Conservation (phyloP, 2,797 vertebrate genomes). For the Atherinosoma microstoma region DNA sequence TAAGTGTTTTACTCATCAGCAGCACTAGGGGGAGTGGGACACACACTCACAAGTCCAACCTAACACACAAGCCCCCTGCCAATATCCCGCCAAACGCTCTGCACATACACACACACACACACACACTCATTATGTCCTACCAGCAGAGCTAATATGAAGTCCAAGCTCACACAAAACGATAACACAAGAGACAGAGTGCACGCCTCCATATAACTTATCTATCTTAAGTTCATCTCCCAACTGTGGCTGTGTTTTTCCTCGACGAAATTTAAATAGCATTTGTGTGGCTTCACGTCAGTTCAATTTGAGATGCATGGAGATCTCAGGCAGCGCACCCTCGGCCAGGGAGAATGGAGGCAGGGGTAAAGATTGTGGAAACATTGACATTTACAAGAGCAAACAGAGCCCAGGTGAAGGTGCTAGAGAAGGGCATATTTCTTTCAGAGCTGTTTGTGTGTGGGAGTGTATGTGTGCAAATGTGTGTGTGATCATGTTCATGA, state of each 20-base stretch:
- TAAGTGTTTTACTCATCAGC: slow-evolving; percentile 73
- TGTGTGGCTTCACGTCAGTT: slow-evolving; percentile 55
- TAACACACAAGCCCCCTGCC: slow-evolving; percentile 40
- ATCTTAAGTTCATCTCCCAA: slow-evolving; percentile 61
- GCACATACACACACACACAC: slow-evolving; percentile 35
- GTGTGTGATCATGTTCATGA: slow-evolving; percentile 56
- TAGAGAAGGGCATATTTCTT: slow-evolving; percentile 61
- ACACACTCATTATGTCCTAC: slow-evolving; percentile 48
- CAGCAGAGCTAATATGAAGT: slow-evolving; percentile 73
- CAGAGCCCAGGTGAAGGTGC: slow-evolving; percentile 73
- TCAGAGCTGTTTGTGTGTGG: slow-evolving; percentile 26
- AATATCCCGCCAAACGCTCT: slow-evolving; percentile 53
- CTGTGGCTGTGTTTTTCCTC: slow-evolving; percentile 20
- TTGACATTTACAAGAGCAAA: slow-evolving; percentile 80
- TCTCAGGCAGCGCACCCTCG: slow-evolving; percentile 41
- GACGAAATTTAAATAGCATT: slow-evolving; percentile 58
- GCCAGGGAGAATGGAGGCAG: slow-evolving; percentile 52
- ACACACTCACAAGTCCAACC: slow-evolving; percentile 62
- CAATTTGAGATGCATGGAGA: slow-evolving; percentile 73
- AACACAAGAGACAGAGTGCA: slow-evolving; percentile 69
- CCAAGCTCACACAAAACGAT: slow-evolving; percentile 69
- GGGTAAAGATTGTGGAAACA: slow-evolving; percentile 80
- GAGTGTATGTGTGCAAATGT: slow-evolving; percentile 1
- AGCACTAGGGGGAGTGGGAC: slow-evolving; percentile 84
- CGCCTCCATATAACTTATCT: slow-evolving; percentile 78